These are phyloP conservation scores for Xiphophorus hellerii DNA, from an alignment of 2,113 vertebrate species.

Conservation along the genomic window DNA sequence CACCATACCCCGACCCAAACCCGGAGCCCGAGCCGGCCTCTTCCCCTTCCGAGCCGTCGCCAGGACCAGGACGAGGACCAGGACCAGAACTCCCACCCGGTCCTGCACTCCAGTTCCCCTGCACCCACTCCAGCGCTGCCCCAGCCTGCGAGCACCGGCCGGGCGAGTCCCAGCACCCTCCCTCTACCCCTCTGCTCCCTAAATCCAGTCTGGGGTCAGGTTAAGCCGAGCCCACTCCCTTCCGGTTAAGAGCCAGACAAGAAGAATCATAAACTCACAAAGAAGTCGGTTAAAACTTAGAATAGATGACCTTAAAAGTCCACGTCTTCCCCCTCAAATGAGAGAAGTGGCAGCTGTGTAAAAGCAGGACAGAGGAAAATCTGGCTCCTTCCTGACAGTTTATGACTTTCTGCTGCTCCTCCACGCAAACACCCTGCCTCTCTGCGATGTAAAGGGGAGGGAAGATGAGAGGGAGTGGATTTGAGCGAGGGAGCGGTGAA, in stretches of 20 bases:
- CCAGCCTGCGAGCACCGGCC: constrained; percentile 60
- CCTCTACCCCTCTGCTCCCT: constrained; percentile 53
- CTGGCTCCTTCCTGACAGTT: constrained; percentile 65
- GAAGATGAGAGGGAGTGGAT: constrained; percentile 69
- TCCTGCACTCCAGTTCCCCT: constrained; percentile 76
- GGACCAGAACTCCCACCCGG: constrained; percentile 52
- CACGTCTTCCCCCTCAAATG: constrained; percentile 1
- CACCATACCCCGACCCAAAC: constrained; percentile 67
- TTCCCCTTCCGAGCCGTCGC: constrained; percentile 59
- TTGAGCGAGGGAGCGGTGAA: constrained; percentile 66
- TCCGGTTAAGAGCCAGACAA: constrained; percentile 8
- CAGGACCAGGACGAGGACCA: constrained; percentile 45
- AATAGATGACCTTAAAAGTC: constrained; percentile 22
- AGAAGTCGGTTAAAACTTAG: constrained; percentile 16
- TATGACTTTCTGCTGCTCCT: constrained; percentile 52
- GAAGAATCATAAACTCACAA: constrained; percentile 21
- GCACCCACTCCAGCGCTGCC: constrained; percentile 73
- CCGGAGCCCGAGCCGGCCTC: constrained; percentile 69
- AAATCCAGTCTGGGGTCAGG: constrained; percentile 74
- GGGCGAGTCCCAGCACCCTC: constrained; percentile 63
- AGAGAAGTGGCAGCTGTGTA: constrained; percentile 18
- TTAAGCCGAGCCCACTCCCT: constrained; percentile 2
- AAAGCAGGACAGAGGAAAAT: constrained; percentile 27
- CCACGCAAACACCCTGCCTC: constrained; percentile 54
- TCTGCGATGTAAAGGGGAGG: constrained; percentile 62